These are phyloP conservation scores for Pantelozetes paolii DNA, from an alignment of 2,888 invertebrate genomes.

Conservation along the genomic window DNA sequence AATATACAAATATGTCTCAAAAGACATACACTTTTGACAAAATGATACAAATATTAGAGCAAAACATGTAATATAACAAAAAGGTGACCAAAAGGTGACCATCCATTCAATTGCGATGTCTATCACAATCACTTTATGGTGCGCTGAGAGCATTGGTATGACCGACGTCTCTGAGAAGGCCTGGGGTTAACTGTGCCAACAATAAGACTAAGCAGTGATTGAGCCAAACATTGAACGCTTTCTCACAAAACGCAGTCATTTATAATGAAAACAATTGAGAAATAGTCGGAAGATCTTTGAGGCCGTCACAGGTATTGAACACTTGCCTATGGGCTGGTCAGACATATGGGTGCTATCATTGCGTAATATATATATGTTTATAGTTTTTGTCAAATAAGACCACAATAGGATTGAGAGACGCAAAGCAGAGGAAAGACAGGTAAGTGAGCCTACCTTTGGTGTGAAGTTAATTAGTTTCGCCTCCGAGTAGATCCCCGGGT, in stretches of 20 bases:
- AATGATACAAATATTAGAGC: constrained; percentile 12
- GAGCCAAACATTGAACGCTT: background rate
- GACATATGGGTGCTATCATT: background rate
- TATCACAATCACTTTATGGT: constrained; percentile 34
- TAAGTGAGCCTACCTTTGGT: constrained; percentile 32
- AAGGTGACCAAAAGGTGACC: background rate
- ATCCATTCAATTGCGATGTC: constrained; percentile 8
- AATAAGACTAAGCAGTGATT: background rate
- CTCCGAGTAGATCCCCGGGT: constrained; percentile 79
- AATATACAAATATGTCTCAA: constrained; percentile 9
- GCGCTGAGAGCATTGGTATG: constrained; percentile 22
- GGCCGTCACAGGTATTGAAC: constrained; percentile 28
- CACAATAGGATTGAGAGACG: background rate
- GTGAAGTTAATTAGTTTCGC: constrained; percentile 69
- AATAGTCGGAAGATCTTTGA: constrained; percentile 25
- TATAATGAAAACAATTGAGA: constrained; percentile 17
- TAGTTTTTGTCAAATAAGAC: too few relatives aligned
- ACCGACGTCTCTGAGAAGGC: background rate
- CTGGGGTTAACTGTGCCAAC: background rate
- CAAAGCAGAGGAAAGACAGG: background rate
- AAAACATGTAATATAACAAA: background rate
- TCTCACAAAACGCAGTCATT: constrained; percentile 17
- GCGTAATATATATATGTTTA: too few relatives aligned
- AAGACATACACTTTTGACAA: background rate
- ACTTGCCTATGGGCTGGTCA: background rate